phyloP scores from a whole-genome alignment of 2,113 vertebrate genomes.

The Amblyopsis rosae region DNA sequence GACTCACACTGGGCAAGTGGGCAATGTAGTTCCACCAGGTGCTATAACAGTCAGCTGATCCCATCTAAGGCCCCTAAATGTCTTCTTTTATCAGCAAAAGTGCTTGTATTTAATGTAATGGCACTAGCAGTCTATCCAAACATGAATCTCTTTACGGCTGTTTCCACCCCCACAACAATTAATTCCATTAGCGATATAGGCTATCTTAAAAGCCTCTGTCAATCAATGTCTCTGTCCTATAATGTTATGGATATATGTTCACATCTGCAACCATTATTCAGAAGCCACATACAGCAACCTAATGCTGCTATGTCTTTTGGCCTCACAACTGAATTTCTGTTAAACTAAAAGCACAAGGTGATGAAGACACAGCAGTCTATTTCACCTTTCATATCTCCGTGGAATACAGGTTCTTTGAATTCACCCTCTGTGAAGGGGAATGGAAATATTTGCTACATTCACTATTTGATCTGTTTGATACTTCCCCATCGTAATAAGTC shows the following conservation, averaged over 20 bases:
- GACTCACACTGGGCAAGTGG: conserved; percentile 34
- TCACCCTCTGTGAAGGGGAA: conserved; percentile 46
- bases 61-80: conserved; percentile 11
- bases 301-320: conserved; percentile 1
- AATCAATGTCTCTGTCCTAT: neutral
- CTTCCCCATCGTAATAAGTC: conserved; percentile 38
- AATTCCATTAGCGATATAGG: neutral
- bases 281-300: neutral
- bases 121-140: neutral
- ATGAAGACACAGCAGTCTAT: conserved; percentile 17
- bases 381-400: conserved; percentile 20
- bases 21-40: conserved; percentile 29
- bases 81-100: conserved; percentile 8
- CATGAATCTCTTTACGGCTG: neutral
- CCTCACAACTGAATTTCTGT: conserved; percentile 19
- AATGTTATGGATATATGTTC: neutral
- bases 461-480: conserved; percentile 12
- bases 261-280: too few species aligned
- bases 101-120: conserved; percentile 8
- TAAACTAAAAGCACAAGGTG: conserved; percentile 6
- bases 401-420: conserved; percentile 41
- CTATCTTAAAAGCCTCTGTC: neutral
- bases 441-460: conserved; percentile 48
- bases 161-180: neutral
- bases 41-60: conserved; percentile 25